Conservation (phyloP, 2,888 invertebrate species). For the Agrochola lota region DNA sequence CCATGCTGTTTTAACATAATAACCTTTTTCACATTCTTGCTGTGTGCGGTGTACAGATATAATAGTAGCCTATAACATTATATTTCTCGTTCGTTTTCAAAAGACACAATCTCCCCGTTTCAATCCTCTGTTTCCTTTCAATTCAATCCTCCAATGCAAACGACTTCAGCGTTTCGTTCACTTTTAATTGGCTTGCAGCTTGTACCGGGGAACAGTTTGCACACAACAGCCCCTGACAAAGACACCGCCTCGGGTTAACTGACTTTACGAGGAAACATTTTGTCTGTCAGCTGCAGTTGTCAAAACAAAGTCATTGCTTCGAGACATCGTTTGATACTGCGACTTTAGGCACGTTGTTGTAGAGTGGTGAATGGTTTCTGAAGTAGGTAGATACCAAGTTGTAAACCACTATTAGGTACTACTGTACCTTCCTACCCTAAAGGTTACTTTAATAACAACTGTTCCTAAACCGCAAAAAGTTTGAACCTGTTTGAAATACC, state of each 20-base stretch:
- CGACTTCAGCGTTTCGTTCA: not conserved
- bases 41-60: not conserved
- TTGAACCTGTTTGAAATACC: not conserved
- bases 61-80: not conserved
- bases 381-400: not conserved
- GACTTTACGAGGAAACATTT: conserved; percentile 1
- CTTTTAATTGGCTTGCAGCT: conserved; percentile 37
- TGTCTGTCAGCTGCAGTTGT: not conserved
- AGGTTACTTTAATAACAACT: not conserved
- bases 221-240: conserved; percentile 1
- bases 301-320: conserved; percentile 7
- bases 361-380: not conserved
- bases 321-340: not conserved
- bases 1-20: not conserved
- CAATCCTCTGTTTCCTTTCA: no score
- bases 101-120: not conserved
- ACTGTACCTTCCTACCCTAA: no score
- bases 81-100: conserved; percentile 6
- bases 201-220: not conserved
- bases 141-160: conserved; percentile 15
- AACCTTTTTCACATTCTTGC: not conserved
- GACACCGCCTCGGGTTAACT: conserved; percentile 6
- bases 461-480: no score
- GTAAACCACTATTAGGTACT: no score
- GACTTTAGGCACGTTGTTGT: not conserved